phyloP scores from a whole-genome alignment of 2,888 invertebrate genomes.

The Pasiphila rectangulata region DNA sequence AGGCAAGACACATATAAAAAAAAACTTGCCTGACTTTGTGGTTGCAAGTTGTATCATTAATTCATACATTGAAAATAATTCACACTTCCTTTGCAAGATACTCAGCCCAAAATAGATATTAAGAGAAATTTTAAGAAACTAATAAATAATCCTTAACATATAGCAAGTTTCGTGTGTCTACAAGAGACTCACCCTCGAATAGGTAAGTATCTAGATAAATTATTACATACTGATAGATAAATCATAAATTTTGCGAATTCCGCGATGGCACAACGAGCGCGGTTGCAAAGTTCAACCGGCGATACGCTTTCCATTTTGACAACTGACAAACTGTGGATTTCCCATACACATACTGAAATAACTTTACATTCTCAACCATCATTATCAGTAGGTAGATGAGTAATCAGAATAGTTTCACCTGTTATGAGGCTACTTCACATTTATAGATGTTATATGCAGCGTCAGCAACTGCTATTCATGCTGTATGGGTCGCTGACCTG shows the following conservation, averaged over 20 bases:
- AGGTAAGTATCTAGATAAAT: neutral
- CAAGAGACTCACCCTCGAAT: neutral
- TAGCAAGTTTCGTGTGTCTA: no score
- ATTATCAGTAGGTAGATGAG: neutral
- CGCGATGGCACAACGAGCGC: constrained; percentile 31
- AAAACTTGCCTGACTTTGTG: no score
- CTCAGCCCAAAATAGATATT: neutral
- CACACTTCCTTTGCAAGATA: no score
- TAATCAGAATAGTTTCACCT: no score
- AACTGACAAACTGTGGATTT: constrained; percentile 45
- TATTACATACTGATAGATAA: constrained; percentile 19
- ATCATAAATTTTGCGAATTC: constrained; percentile 27
- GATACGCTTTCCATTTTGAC: constrained; percentile 45
- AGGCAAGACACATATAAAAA: no score
- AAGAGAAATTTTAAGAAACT: neutral
- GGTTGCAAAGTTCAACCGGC: constrained; percentile 38
- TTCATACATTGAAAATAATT: no score
- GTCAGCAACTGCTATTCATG: no score
- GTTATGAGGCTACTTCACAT: no score
- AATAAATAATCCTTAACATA: no score
- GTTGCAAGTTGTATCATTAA: no score
- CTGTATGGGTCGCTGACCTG: no score
- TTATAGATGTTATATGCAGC: no score
- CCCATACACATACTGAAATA: constrained; percentile 42
- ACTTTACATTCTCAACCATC: constrained; percentile 4